Evolutionary conservation across 2,797 vertebrate genomes (phyloP).

Genomic region (Spheniscus humboldti): DNA sequence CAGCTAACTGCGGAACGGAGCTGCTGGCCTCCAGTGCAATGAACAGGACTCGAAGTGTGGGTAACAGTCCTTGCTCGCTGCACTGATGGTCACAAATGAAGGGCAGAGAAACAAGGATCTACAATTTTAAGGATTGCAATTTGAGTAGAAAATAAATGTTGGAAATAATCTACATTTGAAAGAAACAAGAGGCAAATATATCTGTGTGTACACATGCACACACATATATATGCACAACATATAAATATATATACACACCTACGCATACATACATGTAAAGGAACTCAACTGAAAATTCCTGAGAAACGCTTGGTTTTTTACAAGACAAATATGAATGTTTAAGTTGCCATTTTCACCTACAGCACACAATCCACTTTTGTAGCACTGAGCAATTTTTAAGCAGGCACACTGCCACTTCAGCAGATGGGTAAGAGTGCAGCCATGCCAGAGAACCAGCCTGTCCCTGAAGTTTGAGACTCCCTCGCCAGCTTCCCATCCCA

Average conservation of each 20-base stretch:
- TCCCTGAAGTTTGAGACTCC: background rate
- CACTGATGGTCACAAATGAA: background rate
- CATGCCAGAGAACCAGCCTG: background rate
- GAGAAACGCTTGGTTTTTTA: background rate
- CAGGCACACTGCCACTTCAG: background rate
- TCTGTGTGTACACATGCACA: background rate
- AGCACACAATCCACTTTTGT: background rate
- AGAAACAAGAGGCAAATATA: background rate
- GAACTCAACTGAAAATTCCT: background rate
- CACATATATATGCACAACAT: too few relatives aligned
- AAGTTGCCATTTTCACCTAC: background rate
- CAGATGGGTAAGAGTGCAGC: background rate
- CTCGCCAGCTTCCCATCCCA: background rate
- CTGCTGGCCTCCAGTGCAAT: background rate
- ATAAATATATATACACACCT: background rate
- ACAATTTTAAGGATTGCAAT: background rate
- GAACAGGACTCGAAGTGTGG: rapidly evolving
- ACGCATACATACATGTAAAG: background rate
- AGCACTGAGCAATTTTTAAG: background rate
- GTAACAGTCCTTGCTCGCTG: background rate
- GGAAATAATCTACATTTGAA: background rate
- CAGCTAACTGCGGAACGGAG: rapidly evolving
- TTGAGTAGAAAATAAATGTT: background rate
- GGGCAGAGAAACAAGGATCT: background rate
- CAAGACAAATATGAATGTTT: background rate